Evolutionary conservation across 2,113 vertebrate species (phyloP), one percentile per base, ranked within the genome.

Genomic region (Grammomys dolichurus): DNA sequence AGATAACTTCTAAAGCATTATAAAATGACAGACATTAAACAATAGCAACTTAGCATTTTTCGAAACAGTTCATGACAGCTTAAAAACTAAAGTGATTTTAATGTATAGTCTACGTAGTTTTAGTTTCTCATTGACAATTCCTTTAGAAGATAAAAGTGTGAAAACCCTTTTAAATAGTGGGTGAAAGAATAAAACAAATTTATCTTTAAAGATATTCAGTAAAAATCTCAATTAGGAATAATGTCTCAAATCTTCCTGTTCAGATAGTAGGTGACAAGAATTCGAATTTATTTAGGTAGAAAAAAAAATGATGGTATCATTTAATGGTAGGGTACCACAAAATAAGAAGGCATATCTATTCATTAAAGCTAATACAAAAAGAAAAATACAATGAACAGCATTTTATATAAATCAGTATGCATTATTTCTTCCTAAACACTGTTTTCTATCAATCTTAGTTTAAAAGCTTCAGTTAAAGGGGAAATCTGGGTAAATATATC

Each of bases 1-100:
- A 99, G 99, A 98, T 99, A 99, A 99, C 99, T 99, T 98, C 98
- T 99, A 99, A 99, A 99, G 99, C 98, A 99, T 99, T 99, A 99
- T 99, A 99, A 99, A 99, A 99, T 99, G 99, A 99, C 99, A 99
- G 98, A 99, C 98, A 99, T 99, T 99, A 99, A 99, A 99, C 99
- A 99, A 99, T 99, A 99, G 98, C 98, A 98, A 98, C 98, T 99
- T 99, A 98, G 98, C 98, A 98, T 99, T 99, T 99, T 98, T 98
- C 98, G 98, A 98, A 99, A 98, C 98, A 99, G 99, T 99, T 99
- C 98, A 97, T 99, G 99, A 99, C 99, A 99, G 98, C 99, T 99
- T 98, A 99, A 99, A 99, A 99, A 99, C 98, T 99, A 99, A 99
- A 99, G 99, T 98, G 98, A 99, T 99, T 99, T 99, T 99, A 99